A percentile compares a stretch with the other conserved stretches of the same genome.
Conservation (phyloP, 30 jellyfish, hydroid and myxozoan species). For the Pseudorhiza aurosa region DNA sequence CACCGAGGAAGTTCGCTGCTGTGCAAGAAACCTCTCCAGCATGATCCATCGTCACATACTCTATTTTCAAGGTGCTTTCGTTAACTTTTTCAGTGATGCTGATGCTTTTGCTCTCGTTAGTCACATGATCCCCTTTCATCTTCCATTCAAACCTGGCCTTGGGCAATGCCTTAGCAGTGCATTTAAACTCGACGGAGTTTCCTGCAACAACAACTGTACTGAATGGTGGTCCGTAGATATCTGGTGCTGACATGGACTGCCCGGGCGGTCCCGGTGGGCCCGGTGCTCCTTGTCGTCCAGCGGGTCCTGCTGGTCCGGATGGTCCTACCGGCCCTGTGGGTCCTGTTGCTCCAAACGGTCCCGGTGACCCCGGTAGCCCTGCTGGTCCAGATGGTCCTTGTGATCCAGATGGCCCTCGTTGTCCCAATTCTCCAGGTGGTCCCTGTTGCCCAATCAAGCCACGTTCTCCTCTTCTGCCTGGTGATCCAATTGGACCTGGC, state of each 20-base stretch:
- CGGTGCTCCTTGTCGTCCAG: slow-evolving; percentile 8
- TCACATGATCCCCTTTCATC: not conserved
- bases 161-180: not conserved
- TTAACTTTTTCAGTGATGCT: not conserved
- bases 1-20: not conserved
- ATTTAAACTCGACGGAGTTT: not conserved
- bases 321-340: slow-evolving; percentile 15
- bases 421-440: slow-evolving; percentile 42
- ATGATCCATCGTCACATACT: not conserved
- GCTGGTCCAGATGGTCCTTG: slow-evolving; percentile 6
- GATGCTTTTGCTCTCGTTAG: not conserved
- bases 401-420: slow-evolving; percentile 3
- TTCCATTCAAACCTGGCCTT: slow-evolving; percentile 1
- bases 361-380: slow-evolving; percentile 1
- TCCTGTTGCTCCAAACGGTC: not conserved
- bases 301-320: not conserved
- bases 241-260: not conserved
- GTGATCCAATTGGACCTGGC: slow-evolving; percentile 4
- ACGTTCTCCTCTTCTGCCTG: not conserved
- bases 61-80: not conserved
- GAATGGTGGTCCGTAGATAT: not conserved
- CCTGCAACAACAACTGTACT: not conserved
- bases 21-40: not conserved
- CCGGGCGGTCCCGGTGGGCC: slow-evolving; percentile 41
- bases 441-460: not conserved